Evolutionary conservation across 2,113 vertebrate species (phyloP).

Genomic region (Ammodramus savannarum): DNA sequence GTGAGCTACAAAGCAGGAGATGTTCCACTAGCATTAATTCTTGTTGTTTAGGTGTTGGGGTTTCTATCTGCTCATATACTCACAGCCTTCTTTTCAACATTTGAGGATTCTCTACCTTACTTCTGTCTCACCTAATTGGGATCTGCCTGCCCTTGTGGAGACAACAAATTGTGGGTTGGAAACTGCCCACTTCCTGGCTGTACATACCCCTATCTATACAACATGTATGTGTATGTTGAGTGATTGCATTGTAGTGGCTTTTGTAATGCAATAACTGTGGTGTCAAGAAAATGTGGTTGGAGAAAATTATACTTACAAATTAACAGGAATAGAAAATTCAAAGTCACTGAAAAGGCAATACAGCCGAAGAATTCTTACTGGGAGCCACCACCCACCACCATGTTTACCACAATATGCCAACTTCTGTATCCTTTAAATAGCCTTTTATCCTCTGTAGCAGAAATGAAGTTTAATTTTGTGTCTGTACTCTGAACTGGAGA

Average conservation of each 20-base stretch:
- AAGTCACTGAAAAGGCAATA: background rate
- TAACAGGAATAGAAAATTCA: background rate
- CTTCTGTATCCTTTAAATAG: background rate
- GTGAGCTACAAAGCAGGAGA: background rate
- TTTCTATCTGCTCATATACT: background rate
- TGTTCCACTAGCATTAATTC: background rate
- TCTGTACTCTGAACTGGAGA: background rate
- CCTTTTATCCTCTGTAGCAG: background rate
- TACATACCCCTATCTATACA: background rate
- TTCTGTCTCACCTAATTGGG: background rate
- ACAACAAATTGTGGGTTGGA: background rate
- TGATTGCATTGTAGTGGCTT: background rate
- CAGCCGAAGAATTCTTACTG: background rate
- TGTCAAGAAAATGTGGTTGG: background rate
- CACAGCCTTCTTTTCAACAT: background rate
- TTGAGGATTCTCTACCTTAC: background rate
- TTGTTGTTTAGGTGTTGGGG: background rate
- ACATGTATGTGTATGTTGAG: background rate
- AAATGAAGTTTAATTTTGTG: background rate
- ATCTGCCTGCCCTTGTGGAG: background rate
- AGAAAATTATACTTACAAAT: background rate
- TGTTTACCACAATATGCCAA: background rate
- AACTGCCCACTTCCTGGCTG: background rate
- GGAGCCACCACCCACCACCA: background rate
- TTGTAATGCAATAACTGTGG: background rate